A percentile compares a stretch with the other conserved stretches of the same genome.
Evolutionary conservation across 2,797 vertebrate species (phyloP).

Genomic region (Dermochelys coriacea): DNA sequence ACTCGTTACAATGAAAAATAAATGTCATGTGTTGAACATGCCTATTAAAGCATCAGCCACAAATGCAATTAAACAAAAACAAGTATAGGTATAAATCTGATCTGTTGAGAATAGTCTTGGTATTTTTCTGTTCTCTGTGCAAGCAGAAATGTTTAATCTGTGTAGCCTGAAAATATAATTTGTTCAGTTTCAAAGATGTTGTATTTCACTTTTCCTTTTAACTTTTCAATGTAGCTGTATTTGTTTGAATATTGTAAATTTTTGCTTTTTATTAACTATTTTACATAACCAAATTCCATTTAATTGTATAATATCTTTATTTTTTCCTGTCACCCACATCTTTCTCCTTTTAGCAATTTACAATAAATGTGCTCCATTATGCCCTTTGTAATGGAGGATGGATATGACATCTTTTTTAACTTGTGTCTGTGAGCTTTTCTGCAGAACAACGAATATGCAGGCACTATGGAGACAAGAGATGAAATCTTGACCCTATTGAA

Average conservation of each 20-base stretch:
- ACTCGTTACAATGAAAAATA: neutral
- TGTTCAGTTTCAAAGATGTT: neutral
- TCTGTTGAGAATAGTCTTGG: neutral
- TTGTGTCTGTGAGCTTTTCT: neutral
- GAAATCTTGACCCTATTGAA: neutral
- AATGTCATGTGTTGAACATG: neutral
- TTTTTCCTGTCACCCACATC: neutral
- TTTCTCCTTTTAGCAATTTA: neutral
- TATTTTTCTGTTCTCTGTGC: neutral
- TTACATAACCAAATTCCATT: neutral
- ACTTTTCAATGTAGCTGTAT: neutral
- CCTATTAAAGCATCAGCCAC: neutral
- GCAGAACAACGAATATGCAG: fast-evolving
- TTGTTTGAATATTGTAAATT: neutral
- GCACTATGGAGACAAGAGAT: neutral
- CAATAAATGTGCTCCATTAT: neutral
- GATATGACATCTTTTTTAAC: neutral
- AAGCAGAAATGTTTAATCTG: neutral
- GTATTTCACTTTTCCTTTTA: neutral
- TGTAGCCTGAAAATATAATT: neutral
- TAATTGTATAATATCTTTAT: neutral
- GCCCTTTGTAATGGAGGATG: neutral
- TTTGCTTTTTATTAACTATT: neutral
- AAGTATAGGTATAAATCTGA: neutral
- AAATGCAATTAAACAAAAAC: neutral